Percentiles rank a stretch among this genome's conserved stretches.
phyloP scores from a whole-genome alignment of 2,113 vertebrate genomes.

The Scomber japonicus region DNA sequence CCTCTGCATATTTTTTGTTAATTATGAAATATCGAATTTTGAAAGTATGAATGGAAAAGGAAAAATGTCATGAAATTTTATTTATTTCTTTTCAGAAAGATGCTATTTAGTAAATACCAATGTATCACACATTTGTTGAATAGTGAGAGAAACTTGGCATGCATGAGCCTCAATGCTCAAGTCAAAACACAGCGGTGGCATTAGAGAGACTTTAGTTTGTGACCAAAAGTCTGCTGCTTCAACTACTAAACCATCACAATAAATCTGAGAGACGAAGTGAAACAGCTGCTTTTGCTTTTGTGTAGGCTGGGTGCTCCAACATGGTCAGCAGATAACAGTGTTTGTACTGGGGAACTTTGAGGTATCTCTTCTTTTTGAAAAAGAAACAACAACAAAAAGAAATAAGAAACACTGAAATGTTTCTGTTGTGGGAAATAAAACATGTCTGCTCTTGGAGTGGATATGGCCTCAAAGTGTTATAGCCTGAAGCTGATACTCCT shows the following conservation, averaged over 20 bases:
- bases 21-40: slow-evolving; percentile 56
- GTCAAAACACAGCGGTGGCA: not conserved
- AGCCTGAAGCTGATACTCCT: not conserved
- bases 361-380: too few relatives aligned
- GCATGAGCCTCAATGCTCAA: not conserved
- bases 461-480: too few relatives aligned
- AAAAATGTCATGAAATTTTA: slow-evolving; percentile 24
- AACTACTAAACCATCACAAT: not conserved
- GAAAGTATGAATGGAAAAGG: slow-evolving; percentile 49
- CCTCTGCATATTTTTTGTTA: slow-evolving; percentile 7
- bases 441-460: too few relatives aligned
- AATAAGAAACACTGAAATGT: too few relatives aligned
- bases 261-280: too few relatives aligned
- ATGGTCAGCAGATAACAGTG: too few relatives aligned
- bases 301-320: too few relatives aligned
- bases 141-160: not conserved
- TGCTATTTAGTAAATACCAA: slow-evolving; percentile 32
- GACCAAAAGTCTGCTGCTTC: not conserved
- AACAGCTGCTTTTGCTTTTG: too few relatives aligned
- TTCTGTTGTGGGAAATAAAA: too few relatives aligned
- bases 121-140: slow-evolving; percentile 15
- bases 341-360: too few relatives aligned
- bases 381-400: not conserved
- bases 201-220: not conserved
- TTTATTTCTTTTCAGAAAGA: slow-evolving; percentile 17